phyloP scores from a whole-genome alignment of 92 coral and sea anemone genomes.

The Phenganax subtilis region DNA sequence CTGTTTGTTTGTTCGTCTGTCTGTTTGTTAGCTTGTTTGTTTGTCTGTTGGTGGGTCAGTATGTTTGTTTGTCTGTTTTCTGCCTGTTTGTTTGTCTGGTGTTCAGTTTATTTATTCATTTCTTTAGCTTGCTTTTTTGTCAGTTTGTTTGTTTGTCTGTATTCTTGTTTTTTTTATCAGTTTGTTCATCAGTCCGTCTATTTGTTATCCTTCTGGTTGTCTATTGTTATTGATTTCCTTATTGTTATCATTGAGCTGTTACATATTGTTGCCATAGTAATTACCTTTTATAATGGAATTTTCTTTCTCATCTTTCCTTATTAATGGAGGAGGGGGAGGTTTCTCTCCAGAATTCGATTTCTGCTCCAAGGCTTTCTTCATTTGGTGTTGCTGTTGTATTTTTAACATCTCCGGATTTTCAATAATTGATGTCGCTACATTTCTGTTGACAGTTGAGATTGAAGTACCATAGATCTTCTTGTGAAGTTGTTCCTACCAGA shows the following conservation, averaged over 20 bases:
- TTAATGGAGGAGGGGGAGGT: slow-evolving; percentile 77
- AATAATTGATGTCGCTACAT: slow-evolving; percentile 80
- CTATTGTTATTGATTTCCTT: no score
- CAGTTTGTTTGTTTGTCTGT: no score
- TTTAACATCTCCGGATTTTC: slow-evolving; percentile 97
- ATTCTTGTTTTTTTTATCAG: no score
- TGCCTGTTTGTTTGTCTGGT: no score
- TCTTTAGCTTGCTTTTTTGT: no score
- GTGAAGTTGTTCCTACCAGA: slow-evolving; percentile 81
- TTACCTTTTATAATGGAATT: slow-evolving; percentile 14
- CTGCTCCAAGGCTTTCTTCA: slow-evolving; percentile 83
- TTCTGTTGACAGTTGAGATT: slow-evolving; percentile 74
- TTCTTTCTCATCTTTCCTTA: slow-evolving; percentile 41
- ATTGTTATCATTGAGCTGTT: neutral
- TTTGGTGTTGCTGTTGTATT: slow-evolving; percentile 85
- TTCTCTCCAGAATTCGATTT: slow-evolving; percentile 62
- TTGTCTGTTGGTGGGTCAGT: no score
- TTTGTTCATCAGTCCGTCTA: no score
- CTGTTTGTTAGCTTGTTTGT: no score
- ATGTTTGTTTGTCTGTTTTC: no score
- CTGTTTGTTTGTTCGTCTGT: no score
- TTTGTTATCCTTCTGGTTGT: no score
- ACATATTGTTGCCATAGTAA: slow-evolving; percentile 10
- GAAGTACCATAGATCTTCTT: slow-evolving; percentile 92
- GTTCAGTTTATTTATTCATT: no score